A percentile compares a stretch with the other conserved stretches of the same genome.
Evolutionary conservation across 2,888 invertebrate species (phyloP).

Genomic region (Willowsia nigromaculata): DNA sequence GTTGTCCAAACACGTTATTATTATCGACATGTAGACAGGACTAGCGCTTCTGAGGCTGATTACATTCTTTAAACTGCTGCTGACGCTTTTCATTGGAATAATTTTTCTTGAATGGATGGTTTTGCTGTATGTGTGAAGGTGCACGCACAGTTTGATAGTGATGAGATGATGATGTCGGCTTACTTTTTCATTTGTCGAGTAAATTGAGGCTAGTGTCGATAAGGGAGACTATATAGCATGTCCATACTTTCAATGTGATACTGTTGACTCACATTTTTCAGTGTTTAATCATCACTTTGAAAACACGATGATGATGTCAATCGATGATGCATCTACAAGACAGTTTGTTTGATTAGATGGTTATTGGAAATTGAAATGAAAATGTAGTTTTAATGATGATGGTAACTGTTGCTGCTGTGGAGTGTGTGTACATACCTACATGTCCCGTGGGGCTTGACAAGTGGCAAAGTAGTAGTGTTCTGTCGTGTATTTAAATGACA

Average conservation of each 20-base stretch:
- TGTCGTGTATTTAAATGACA: background rate
- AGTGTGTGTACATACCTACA: background rate
- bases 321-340: background rate
- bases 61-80: background rate
- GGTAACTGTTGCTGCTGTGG: background rate
- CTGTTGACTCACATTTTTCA: too few species aligned
- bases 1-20: background rate
- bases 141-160: too few species aligned
- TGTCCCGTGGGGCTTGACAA: background rate
- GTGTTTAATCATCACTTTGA: background rate
- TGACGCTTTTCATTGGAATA: too few species aligned
- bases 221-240: too few species aligned
- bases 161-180: background rate
- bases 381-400: background rate
- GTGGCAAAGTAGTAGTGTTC: background rate
- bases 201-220: background rate
- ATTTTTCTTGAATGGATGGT: too few species aligned
- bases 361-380: background rate
- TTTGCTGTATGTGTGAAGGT: too few species aligned
- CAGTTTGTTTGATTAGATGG: background rate
- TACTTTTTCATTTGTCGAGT: background rate
- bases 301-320: too few species aligned
- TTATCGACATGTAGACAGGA: slow-evolving; percentile 8
- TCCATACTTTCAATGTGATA: background rate
- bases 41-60: background rate